A percentile compares a stretch with the other conserved stretches of the same genome.
Conservation (phyloP, 1,140 invertebrate species). For the Dinothrombium tinctorium region DNA sequence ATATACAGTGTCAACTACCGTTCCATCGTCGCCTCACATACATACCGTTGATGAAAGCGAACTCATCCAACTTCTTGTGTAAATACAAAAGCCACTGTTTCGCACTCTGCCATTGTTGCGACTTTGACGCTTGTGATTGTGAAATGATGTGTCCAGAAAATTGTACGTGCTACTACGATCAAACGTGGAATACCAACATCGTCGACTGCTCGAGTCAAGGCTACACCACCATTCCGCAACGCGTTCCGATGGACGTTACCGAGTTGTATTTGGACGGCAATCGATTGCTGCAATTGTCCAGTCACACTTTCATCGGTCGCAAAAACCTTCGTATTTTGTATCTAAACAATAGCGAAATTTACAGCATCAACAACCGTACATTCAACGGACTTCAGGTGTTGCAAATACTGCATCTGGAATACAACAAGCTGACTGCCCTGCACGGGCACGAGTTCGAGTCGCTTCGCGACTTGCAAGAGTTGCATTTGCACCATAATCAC, state of each 20-base stretch:
- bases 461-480: constrained; percentile 36
- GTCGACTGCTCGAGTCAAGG: constrained; percentile 51
- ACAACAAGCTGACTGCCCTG: constrained; percentile 56
- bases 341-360: constrained; percentile 64
- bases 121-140: constrained; percentile 81
- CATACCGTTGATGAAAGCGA: constrained; percentile 44
- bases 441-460: constrained; percentile 53
- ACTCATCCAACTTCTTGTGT: constrained; percentile 67
- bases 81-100: constrained; percentile 78
- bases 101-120: constrained; percentile 73
- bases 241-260: constrained; percentile 79
- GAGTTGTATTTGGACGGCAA: constrained; percentile 79
- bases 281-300: constrained; percentile 54
- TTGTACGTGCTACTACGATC: constrained; percentile 80
- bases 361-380: constrained; percentile 57
- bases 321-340: constrained; percentile 62
- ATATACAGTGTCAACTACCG: constrained; percentile 64
- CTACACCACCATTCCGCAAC: constrained; percentile 49
- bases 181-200: constrained; percentile 74
- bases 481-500: constrained; percentile 64
- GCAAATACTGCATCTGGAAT: constrained; percentile 40
- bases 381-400: constrained; percentile 59
- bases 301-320: constrained; percentile 68
- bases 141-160: constrained; percentile 82
- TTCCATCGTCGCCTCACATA: constrained; percentile 44